Conservation (phyloP, 1,140 invertebrate genomes). For the Cyrtorhinus lividipennis region DNA sequence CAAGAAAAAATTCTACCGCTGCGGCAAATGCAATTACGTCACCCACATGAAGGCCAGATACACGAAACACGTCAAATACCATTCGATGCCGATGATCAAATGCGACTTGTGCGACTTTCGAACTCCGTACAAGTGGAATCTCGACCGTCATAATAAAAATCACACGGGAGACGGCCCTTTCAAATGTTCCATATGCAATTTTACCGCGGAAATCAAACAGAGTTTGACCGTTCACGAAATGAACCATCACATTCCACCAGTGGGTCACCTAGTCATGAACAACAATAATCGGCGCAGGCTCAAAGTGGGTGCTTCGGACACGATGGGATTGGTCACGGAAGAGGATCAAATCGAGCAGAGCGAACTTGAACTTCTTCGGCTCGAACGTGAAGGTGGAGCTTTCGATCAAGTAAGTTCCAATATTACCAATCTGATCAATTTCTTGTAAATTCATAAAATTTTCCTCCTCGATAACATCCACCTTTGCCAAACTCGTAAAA, state of each 20-base stretch:
- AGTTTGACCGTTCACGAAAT: constrained; percentile 83
- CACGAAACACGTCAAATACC: constrained; percentile 87
- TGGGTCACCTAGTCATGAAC: constrained; percentile 39
- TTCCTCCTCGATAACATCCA: not conserved
- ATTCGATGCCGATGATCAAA: constrained; percentile 85
- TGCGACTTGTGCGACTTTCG: constrained; percentile 85
- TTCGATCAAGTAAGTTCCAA: constrained; percentile 1
- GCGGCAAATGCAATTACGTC: constrained; percentile 75
- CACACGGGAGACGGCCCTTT: constrained; percentile 68
- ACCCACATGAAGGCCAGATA: constrained; percentile 79
- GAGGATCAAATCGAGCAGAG: constrained; percentile 21
- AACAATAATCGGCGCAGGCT: constrained; percentile 35
- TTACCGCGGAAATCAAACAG: constrained; percentile 82
- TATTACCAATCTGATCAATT: not conserved
- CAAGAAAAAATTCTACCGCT: constrained; percentile 59
- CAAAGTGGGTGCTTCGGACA: constrained; percentile 53
- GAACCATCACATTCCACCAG: constrained; percentile 68
- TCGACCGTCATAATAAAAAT: constrained; percentile 83
- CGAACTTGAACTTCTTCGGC: constrained; percentile 20
- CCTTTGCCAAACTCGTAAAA: too few relatives aligned
- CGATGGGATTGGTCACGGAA: constrained; percentile 29
- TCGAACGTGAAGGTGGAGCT: constrained; percentile 15
- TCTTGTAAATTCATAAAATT: not conserved
- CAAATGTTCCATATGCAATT: constrained; percentile 76
- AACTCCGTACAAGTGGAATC: constrained; percentile 84